Conservation (phyloP, 2,888 invertebrate species). For the Mimas tiliae region DNA sequence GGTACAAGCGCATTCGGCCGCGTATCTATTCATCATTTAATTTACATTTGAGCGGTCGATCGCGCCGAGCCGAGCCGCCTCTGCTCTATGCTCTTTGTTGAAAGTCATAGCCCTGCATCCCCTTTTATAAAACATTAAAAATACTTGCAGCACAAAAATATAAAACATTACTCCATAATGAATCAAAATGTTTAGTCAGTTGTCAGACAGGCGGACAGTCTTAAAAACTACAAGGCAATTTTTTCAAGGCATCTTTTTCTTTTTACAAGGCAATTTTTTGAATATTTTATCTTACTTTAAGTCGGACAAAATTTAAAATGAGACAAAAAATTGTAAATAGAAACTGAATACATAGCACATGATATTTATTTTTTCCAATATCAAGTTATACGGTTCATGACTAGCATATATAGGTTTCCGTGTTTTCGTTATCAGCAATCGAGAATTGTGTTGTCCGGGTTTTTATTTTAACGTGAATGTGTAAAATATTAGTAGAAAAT, state of each 20-base stretch:
- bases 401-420: too few species aligned
- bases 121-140: slow-evolving; percentile 11
- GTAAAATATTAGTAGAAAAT: slow-evolving; percentile 69
- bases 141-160: not conserved
- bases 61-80: slow-evolving; percentile 27
- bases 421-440: slow-evolving; percentile 34
- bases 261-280: too few species aligned
- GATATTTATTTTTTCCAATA: too few species aligned
- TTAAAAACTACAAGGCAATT: too few species aligned
- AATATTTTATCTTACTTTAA: too few species aligned
- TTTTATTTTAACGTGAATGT: slow-evolving; percentile 65
- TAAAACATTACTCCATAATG: not conserved
- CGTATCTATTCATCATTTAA: slow-evolving; percentile 80
- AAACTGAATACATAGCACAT: too few species aligned
- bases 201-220: too few species aligned
- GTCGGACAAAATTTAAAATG: too few species aligned
- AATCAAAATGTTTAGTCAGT: too few species aligned
- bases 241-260: too few species aligned
- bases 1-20: slow-evolving; percentile 67
- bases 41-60: slow-evolving; percentile 74
- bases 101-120: slow-evolving; percentile 4
- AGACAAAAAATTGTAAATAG: too few species aligned
- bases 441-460: slow-evolving; percentile 51
- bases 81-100: slow-evolving; percentile 18
- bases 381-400: too few species aligned